These are phyloP conservation scores for Calcarius lapponicus DNA, from an alignment of 2,797 vertebrate genomes.

Conservation along the genomic window DNA sequence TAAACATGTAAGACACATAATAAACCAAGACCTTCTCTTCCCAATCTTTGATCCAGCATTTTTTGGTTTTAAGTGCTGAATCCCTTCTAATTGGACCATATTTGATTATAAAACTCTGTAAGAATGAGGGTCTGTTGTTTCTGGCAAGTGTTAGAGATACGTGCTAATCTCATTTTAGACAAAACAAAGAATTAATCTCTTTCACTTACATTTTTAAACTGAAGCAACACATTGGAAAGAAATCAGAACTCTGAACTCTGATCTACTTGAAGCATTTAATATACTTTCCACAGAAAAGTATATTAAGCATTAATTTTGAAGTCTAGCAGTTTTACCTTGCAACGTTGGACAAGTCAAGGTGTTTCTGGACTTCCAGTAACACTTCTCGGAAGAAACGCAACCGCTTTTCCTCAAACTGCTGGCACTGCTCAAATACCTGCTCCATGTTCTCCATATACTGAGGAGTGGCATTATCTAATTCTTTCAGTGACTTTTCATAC, in stretches of 20 bases:
- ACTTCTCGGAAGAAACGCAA: slow-evolving; percentile 90
- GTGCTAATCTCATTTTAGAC: background rate
- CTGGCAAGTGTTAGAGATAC: background rate
- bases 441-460: slow-evolving; percentile 99
- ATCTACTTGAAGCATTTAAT: background rate
- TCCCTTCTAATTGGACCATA: background rate
- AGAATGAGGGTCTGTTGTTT: background rate
- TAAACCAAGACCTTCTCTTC: background rate
- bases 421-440: slow-evolving; percentile 97
- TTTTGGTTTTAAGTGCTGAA: background rate
- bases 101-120: background rate
- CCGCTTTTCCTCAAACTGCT: slow-evolving; percentile 95
- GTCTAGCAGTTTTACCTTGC: slow-evolving; percentile 79
- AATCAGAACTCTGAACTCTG: background rate
- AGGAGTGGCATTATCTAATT: slow-evolving; percentile 89
- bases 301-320: background rate
- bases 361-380: slow-evolving; percentile 90
- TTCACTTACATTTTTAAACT: background rate
- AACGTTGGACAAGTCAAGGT: slow-evolving; percentile 92
- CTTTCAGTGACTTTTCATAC: slow-evolving; percentile 91
- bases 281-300: background rate
- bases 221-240: background rate
- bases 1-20: background rate
- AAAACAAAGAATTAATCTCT: background rate
- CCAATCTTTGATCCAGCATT: background rate